Evolutionary conservation across 2,797 vertebrate species (phyloP).

Genomic region (Enoplosus armatus): DNA sequence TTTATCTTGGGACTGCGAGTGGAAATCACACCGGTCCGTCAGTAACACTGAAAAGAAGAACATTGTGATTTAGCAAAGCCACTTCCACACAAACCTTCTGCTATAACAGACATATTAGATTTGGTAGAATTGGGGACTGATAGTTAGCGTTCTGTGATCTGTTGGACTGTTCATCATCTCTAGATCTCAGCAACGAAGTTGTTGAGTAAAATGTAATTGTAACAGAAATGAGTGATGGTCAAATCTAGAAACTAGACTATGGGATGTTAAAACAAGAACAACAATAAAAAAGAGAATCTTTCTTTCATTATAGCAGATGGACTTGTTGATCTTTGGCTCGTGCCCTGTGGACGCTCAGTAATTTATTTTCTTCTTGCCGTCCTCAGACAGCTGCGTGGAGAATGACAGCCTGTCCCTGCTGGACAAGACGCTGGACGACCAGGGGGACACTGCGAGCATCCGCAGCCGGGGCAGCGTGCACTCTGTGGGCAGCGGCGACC

Average conservation of each 20-base stretch:
- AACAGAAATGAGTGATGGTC: not conserved
- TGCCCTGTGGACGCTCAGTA: not conserved
- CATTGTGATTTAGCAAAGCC: not conserved
- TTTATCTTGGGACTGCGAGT: no score
- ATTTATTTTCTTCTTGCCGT: not conserved
- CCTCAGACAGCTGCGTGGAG: constrained; percentile 94
- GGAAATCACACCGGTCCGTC: not conserved
- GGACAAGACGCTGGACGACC: constrained; percentile 92
- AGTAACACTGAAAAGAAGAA: not conserved
- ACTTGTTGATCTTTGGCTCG: not conserved
- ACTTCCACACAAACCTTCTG: not conserved
- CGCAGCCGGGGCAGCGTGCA: constrained; percentile 91
- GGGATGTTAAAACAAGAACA: not conserved
- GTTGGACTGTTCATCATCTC: not conserved
- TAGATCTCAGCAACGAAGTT: not conserved
- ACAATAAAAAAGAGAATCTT: not conserved
- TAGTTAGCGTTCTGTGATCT: not conserved
- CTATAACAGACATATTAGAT: not conserved
- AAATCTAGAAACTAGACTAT: no score
- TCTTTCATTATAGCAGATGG: not conserved
- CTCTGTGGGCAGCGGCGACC: constrained; percentile 86
- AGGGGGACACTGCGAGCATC: constrained; percentile 90
- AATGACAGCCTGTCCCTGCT: constrained; percentile 94
- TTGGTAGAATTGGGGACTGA: not conserved
- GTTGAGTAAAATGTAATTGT: not conserved